A percentile compares a stretch with the other conserved stretches of the same genome.
Evolutionary conservation across 2,113 vertebrate genomes (phyloP).

Genomic region (Siniperca chuatsi): DNA sequence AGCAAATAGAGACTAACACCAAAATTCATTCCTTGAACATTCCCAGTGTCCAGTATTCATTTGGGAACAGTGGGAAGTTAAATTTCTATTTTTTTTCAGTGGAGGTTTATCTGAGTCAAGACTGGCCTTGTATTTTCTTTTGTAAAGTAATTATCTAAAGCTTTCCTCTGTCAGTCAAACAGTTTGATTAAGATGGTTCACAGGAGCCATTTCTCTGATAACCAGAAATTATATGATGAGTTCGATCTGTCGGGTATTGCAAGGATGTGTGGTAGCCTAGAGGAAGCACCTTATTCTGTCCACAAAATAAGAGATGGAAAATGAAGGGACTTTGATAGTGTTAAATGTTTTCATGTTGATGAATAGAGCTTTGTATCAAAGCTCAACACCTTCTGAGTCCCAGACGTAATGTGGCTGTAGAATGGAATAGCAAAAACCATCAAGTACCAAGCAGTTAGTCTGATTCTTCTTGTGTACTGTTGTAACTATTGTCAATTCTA

Average conservation of each 20-base stretch:
- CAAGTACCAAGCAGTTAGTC: neutral
- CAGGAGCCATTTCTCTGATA: neutral
- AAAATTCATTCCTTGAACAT: neutral
- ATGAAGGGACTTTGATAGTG: neutral
- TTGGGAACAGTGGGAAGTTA: neutral
- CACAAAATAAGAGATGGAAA: neutral
- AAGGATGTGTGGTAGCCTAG: neutral
- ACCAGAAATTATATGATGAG: neutral
- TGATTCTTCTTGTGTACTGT: neutral
- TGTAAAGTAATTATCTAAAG: neutral
- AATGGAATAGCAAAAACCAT: neutral
- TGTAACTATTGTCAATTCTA: neutral
- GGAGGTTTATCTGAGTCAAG: neutral
- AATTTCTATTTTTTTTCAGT: neutral
- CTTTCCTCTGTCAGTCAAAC: neutral
- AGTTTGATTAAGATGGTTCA: neutral
- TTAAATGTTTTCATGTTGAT: neutral
- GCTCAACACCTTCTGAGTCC: neutral
- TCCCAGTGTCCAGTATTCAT: neutral
- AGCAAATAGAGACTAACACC: conserved; percentile 1
- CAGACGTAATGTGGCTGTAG: neutral
- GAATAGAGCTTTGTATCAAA: neutral
- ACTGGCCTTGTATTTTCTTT: neutral
- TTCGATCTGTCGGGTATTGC: neutral
- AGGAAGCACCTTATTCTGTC: neutral